These are phyloP conservation scores for Copidosoma aretas DNA, from an alignment of 2,888 invertebrate genomes.

Conservation along the genomic window DNA sequence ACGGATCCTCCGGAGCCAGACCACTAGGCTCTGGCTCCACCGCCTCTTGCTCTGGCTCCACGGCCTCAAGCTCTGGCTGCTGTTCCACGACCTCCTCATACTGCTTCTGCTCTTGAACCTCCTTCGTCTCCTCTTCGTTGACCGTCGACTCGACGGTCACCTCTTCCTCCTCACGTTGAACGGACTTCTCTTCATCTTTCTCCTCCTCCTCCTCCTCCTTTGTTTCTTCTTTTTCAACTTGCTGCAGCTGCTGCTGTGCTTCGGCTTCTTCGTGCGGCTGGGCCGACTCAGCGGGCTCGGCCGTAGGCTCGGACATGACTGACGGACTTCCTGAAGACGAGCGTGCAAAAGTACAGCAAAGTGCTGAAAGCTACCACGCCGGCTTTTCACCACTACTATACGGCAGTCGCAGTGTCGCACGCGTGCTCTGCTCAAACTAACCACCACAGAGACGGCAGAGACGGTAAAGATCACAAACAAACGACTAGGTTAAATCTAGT, in stretches of 20 bases:
- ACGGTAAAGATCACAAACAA: neutral
- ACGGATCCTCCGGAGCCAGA: neutral
- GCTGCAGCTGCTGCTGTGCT: neutral
- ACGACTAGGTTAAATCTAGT: neutral
- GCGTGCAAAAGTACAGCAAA: too few relatives aligned
- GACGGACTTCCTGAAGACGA: neutral
- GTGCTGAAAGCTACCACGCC: too few relatives aligned
- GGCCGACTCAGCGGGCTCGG: neutral
- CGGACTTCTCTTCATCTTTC: neutral
- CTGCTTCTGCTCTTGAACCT: neutral
- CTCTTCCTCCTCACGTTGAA: neutral
- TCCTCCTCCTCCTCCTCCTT: neutral
- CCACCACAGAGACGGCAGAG: neutral
- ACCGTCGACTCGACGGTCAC: too few relatives aligned
- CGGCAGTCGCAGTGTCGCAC: too few relatives aligned
- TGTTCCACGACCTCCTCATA: neutral
- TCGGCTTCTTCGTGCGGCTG: neutral
- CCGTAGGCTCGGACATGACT: neutral
- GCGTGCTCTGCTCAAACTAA: too few relatives aligned
- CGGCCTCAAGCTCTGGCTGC: neutral
- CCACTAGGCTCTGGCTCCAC: neutral
- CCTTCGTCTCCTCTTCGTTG: too few relatives aligned
- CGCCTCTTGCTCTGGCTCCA: neutral
- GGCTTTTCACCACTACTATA: too few relatives aligned
- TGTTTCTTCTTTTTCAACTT: neutral